Evolutionary conservation across 1,140 invertebrate genomes (phyloP), one percentile per base, ranked within the genome.

Genomic region (Eriocheir sinensis): DNA sequence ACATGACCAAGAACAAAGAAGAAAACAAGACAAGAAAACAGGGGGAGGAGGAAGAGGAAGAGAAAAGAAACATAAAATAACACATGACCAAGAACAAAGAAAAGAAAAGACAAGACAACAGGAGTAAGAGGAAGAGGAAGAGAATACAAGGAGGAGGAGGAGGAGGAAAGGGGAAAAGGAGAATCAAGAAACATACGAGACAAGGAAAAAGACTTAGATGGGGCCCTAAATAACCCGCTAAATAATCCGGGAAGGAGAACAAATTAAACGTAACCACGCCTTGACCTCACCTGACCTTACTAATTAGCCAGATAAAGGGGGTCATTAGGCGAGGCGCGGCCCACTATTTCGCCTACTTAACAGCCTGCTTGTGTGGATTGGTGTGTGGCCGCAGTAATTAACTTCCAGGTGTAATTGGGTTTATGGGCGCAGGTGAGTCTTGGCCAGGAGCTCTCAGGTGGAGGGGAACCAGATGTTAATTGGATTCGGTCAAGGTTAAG

Each of bases 331-430:
- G n/a, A n/a, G 21, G 60, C 1, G 60, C 27, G 60, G n/a, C 60
- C 60, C 60, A 21, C 17, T n/a, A 72, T 72, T 72, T 72, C n/a
- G 21, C 60, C n/a, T n/a, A 72, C 27, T 72, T n/a, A 72, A 72
- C n/a, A 72, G 27, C 0, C 27, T n/a, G 60, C 21, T n/a, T n/a
- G 60, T 72, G 60, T 72, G 60, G 60, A 72, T 72, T 0, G 60
- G 60, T 72, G 60, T 72, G 60, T 72, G 60, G 60, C 60, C n/a
- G 60, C 60, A 72, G 60, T 72, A 72, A 72, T 72, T 72, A 72
- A 8, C 60, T 21, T 72, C 60, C 6, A n/a, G 60, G 21, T 4
- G 60, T 72, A 72, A 72, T 72, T 21, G 60, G 21, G 60, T 27
- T 72, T 72, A 72, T n/a, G 60, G 27, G 60, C n/a, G 0, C 60